Evolutionary conservation across 2,888 invertebrate species (phyloP).

Genomic region (Ethmia dodecea): DNA sequence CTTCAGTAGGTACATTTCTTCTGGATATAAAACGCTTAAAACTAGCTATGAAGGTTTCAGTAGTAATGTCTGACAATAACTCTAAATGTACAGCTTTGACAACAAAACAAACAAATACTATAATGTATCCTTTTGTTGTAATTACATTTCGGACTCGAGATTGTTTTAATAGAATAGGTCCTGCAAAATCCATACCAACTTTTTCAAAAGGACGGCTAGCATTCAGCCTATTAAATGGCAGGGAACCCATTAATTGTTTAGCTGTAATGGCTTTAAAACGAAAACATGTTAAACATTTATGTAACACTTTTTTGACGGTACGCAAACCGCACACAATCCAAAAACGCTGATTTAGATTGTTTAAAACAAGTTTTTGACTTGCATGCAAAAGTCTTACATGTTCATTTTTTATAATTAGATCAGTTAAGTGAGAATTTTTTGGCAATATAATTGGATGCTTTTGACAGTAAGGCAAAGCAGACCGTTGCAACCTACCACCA

Average conservation of each 20-base stretch:
- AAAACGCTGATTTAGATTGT: slow-evolving; percentile 10
- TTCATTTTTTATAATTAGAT: slow-evolving; percentile 8
- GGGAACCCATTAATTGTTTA: slow-evolving; percentile 6
- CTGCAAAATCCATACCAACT: slow-evolving; percentile 4
- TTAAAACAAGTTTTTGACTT: slow-evolving; percentile 6
- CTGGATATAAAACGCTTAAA: slow-evolving; percentile 15
- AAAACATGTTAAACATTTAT: slow-evolving; percentile 4
- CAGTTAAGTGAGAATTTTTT: slow-evolving; percentile 6
- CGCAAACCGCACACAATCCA: slow-evolving; percentile 12
- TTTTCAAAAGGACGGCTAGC: slow-evolving; percentile 1
- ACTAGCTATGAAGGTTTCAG: slow-evolving; percentile 15
- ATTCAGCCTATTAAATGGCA: slow-evolving; percentile 4
- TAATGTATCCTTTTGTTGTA: background rate
- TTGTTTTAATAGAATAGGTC: slow-evolving; percentile 5
- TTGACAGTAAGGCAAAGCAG: background rate
- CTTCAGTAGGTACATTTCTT: slow-evolving; percentile 9
- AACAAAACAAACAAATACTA: background rate
- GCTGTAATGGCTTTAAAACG: background rate
- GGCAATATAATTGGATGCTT: slow-evolving; percentile 10
- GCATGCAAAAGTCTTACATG: slow-evolving; percentile 10
- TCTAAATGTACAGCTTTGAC: background rate
- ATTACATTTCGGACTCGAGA: background rate
- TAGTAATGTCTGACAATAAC: background rate
- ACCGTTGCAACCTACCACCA: background rate
- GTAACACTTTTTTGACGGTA: slow-evolving; percentile 5